A percentile compares a stretch with the other conserved stretches of the same genome.
Evolutionary conservation across 2,888 invertebrate species (phyloP).

Genomic region (Gymnocheta viridis): DNA sequence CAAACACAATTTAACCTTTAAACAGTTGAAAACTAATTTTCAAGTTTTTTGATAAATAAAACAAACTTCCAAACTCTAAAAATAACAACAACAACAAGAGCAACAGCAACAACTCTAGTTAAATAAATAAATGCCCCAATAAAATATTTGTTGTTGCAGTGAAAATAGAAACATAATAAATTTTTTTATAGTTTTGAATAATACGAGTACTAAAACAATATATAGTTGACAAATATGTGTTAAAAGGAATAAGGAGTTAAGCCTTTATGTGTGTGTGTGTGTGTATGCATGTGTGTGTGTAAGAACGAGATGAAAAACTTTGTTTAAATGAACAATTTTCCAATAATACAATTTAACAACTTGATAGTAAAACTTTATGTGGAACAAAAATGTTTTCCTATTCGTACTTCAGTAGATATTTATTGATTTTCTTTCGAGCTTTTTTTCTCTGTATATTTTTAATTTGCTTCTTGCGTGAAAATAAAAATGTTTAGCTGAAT

Average conservation of each 20-base stretch:
- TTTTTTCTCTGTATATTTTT: background rate
- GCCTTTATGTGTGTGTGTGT: background rate
- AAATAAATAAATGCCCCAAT: slow-evolving; percentile 1
- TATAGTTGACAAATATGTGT: background rate
- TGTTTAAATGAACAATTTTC: slow-evolving; percentile 30
- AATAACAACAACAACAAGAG: background rate
- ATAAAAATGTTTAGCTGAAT: background rate
- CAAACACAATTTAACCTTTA: slow-evolving; percentile 37
- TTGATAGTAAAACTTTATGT: slow-evolving; percentile 36
- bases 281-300: background rate
- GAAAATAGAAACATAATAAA: background rate
- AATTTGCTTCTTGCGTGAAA: background rate
- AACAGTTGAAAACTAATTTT: background rate
- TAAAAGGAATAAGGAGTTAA: background rate
- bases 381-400: background rate
- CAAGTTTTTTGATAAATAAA: background rate
- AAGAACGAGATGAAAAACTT: background rate
- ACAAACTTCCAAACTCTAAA: background rate
- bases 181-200: slow-evolving; percentile 2
- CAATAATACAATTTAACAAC: slow-evolving; percentile 61
- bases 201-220: slow-evolving; percentile 34
- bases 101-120: slow-evolving; percentile 2
- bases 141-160: background rate
- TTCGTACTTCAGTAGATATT: slow-evolving; percentile 36
- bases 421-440: slow-evolving; percentile 50